phyloP scores from a whole-genome alignment of 1,140 invertebrate species.

The Lasioglossum baleicum region DNA sequence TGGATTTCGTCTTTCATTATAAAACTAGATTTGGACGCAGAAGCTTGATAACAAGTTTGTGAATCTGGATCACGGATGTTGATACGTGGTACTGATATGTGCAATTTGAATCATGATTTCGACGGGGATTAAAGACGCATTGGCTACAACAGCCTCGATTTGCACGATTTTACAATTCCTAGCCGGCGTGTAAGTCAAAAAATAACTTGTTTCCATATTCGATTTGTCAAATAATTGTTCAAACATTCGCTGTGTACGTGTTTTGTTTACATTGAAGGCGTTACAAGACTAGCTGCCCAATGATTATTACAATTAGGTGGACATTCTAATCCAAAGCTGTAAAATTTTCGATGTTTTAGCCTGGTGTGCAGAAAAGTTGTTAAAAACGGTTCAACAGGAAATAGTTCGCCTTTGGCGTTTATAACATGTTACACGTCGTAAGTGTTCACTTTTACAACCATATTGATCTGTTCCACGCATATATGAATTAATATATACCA shows the following conservation, averaged over 20 bases:
- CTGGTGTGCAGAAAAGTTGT: slow-evolving; percentile 85
- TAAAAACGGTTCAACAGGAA: slow-evolving; percentile 84
- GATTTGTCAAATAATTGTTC: background rate
- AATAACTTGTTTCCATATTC: background rate
- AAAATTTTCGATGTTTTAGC: slow-evolving; percentile 76
- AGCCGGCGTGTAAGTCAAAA: slow-evolving; percentile 83
- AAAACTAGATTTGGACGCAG: slow-evolving; percentile 18
- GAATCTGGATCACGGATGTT: slow-evolving; percentile 13
- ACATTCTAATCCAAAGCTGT: background rate
- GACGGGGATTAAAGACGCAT: slow-evolving; percentile 44
- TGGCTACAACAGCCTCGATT: slow-evolving; percentile 83
- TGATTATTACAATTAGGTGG: slow-evolving; percentile 22
- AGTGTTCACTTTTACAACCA: slow-evolving; percentile 73
- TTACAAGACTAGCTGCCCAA: background rate
- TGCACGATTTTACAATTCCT: slow-evolving; percentile 86
- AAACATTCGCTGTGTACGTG: slow-evolving; percentile 29
- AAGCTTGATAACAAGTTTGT: background rate
- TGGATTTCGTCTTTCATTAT: background rate
- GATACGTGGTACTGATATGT: slow-evolving; percentile 15
- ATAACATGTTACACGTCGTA: slow-evolving; percentile 88
- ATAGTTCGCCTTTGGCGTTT: slow-evolving; percentile 87
- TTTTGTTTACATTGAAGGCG: slow-evolving; percentile 25
- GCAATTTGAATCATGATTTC: slow-evolving; percentile 43
- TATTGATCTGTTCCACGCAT: background rate
- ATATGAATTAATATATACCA: background rate